Base-by-base conservation (phyloP, 1,140 invertebrate genomes). In the Pseudobourletiella spinata region DNA sequence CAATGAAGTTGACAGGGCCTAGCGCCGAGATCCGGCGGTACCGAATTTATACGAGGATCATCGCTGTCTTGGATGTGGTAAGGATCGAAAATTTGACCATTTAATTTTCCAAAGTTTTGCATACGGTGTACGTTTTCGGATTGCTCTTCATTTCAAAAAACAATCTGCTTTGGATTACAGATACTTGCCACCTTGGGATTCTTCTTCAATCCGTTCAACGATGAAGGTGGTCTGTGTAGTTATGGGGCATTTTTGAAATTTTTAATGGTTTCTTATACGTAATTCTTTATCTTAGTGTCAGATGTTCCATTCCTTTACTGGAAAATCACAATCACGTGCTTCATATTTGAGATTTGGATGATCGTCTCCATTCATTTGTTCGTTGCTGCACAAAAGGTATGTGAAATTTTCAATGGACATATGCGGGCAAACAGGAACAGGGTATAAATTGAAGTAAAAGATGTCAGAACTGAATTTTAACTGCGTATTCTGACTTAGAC, bases 171-270 rank as follows among this genome's bases (percentile, higher is more conserved):
- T 3, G 3, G 3, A 11, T 29, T 52, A 4, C 29, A 52, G 50
- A 28, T 28, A 24, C 22, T 52, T 11, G 50, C 50, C 11, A 52
- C 50, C 4, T 20, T 52, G 6, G 50, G 50, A 52, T 52, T 52
- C 26, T 52, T 52, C 22, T 52, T 52, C 50, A 52, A 52, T 20
- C 50, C 50, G 11, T 52, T 52, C 29, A 52, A 52, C 22, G 50
- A 52, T 52, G 50, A 24, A 22, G 46, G 46, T 48, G 35, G n/a
- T 39, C 11, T 39, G 11, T 39, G 11, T 11, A 39, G n/a, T 39
- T 39, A n/a, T 39, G 11, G n/a, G 11, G n/a, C 35, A 39, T 39
- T 39, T 39, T 39, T 11, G n/a, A 39, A 11, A 39, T 39, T 39
- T 39, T 39, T 11, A 39, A 39, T 11, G 11, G n/a, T 39, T 39